Base-by-base conservation (phyloP, 2,888 invertebrate species). In the Xestia xanthographa region DNA sequence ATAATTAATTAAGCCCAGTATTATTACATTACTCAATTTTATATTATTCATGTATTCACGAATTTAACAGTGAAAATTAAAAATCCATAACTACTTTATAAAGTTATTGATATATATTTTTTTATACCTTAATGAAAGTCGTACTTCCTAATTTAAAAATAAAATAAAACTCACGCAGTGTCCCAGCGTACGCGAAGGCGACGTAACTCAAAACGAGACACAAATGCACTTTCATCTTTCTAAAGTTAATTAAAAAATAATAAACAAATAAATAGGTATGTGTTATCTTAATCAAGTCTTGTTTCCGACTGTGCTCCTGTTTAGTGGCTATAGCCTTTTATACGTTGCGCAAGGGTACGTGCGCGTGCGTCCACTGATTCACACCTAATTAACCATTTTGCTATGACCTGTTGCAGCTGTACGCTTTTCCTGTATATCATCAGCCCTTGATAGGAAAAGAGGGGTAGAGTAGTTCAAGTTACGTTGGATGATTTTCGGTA, bases 161-260 rank as follows among this genome's bases (percentile, higher is more conserved):
- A 68, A 67, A 63, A 9, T 5, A 68, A 80, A 70, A 95, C 95
- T 95, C 81, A 95, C 95, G 95, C 71, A 95, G 79, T 8, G 82
- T 87, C n/a, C 91, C 93, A 45, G 92, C 94, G 41, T 72, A 81
- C 0, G 87, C 89, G 56, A 87, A 85, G 26, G 88, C 89, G 45
- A 89, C 79, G 75, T 86, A 90, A 85, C 88, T 88, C 65, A 90
- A 86, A 29, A 86, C 91, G 56, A 93, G 58, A 80, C 91, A 92
- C 85, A 92, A 81, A 26, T 80, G 69, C 89, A 92, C 93, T 90
- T 91, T 91, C 94, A 95, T 95, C 83, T 88, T 92, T 48, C 67
- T 72, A 78, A 75, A 83, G 80, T 79, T 78, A 78, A 80, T 84
- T 77, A 77, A 72, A 69, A 80, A 80, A 81, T 82, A 66, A 81